Base-by-base conservation (phyloP, 2,113 vertebrate species). In the Onychostoma macrolepis region DNA sequence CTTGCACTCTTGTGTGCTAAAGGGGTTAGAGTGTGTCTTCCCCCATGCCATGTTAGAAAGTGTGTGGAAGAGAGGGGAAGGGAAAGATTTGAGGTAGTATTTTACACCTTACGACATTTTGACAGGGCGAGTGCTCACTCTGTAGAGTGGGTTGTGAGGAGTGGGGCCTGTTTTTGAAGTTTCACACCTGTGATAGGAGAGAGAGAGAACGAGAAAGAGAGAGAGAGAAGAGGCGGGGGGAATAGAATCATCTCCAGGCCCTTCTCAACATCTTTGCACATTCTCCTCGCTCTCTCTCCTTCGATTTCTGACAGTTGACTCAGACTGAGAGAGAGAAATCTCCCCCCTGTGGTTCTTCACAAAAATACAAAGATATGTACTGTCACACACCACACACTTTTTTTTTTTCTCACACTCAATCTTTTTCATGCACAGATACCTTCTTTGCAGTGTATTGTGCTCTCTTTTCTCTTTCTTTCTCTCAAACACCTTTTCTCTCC, bases 221-320 rank as follows among this genome's bases (percentile, higher is more conserved):
- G 85, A 33, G 45, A 75, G 87, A 81, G 43, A 65, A 58, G 81
- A 69, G 36, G 69, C 15, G 30, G 30, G 78, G 71, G 65, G 19
- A 26, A 50, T 88, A 85, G 33, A 86, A 85, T 79, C 83, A 85
- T 87, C 88, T 87, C 41, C 33, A 89, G 88, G 84, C 80, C 84
- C 61, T 88, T 84, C 84, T 82, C 85, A 61, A 72, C 80, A 83
- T 85, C 41, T 78, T 80, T 87, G 43, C 83, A 85, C 86, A 87
- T 89, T 76, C 48, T 72, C 48, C 63, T 77, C 45, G 33, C 63
- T 77, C 41, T 43, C 84, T 81, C 86, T 84, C 72, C 19, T 48
- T 80, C 74, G 36, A 21, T 84, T 89, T 89, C 45, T 89, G 89
- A 89, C 89, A 89, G 74, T 71, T 65, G 75, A 84, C 77, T 85